These are phyloP conservation scores for Albula goreensis DNA, from an alignment of 2,113 vertebrate species.

Conservation along the genomic window DNA sequence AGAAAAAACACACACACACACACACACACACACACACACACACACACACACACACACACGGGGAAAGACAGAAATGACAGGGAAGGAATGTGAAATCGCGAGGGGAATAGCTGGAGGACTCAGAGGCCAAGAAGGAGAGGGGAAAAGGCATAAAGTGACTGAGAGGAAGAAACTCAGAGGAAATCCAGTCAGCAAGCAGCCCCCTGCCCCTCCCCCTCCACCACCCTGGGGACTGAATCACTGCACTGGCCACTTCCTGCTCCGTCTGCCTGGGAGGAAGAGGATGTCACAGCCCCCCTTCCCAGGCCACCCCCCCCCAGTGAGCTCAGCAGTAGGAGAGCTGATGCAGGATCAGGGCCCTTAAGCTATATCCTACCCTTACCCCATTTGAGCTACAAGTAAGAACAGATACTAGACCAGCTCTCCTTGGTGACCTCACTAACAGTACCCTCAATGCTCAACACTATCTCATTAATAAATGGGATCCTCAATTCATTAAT, in stretches of 20 bases:
- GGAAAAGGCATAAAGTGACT: background rate
- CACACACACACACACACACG: background rate
- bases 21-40: background rate
- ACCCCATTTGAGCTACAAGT: no score
- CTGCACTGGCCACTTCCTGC: slow-evolving; percentile 42
- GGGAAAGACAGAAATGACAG: background rate
- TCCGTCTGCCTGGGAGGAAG: slow-evolving; percentile 5
- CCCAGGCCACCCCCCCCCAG: background rate
- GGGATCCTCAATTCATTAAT: background rate
- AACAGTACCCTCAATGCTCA: slow-evolving; percentile 35
- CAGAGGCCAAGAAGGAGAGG: background rate
- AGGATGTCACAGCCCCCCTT: background rate
- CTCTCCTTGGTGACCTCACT: no score
- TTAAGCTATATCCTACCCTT: no score
- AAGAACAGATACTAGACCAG: no score
- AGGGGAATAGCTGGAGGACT: background rate
- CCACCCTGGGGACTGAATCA: slow-evolving; percentile 69
- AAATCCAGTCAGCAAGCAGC: background rate
- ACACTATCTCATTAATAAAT: slow-evolving; percentile 62
- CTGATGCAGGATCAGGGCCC: no score
- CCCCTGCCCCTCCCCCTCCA: background rate
- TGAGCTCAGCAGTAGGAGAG: no score
- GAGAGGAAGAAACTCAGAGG: slow-evolving; percentile 5
- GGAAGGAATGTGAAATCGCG: background rate
- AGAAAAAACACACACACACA: slow-evolving; percentile 2